These are phyloP conservation scores for Syrmaticus mikado DNA, from an alignment of 2,113 vertebrate genomes.

Conservation along the genomic window DNA sequence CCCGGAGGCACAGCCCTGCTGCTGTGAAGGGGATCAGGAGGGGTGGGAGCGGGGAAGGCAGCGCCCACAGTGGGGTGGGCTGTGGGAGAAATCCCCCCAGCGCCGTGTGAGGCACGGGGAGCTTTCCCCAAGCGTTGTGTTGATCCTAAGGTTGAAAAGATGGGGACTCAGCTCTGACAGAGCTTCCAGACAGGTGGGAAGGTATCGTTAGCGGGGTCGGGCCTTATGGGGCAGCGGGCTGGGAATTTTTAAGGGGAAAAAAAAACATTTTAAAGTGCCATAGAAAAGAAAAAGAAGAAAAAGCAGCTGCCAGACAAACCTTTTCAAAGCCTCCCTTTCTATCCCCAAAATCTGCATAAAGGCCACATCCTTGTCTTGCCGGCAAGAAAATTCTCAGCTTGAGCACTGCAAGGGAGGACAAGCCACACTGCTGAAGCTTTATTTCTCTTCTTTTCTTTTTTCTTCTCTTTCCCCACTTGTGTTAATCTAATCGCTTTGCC, in stretches of 20 bases:
- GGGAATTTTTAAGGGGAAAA: background rate
- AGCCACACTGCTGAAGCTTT: background rate
- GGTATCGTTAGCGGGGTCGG: background rate
- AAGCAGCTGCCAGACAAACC: rapidly evolving
- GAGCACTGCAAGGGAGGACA: background rate
- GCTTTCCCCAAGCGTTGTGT: rapidly evolving
- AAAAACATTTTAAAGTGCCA: background rate
- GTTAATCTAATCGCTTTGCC: background rate
- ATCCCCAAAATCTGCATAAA: background rate
- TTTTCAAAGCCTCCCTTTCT: background rate
- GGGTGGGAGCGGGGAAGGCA: background rate
- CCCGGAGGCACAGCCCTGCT: background rate
- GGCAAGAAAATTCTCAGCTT: background rate
- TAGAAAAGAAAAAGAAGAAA: background rate
- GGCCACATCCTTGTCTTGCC: background rate
- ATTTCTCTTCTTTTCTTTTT: background rate
- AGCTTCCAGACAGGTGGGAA: background rate
- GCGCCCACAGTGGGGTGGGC: background rate
- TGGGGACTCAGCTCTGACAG: background rate
- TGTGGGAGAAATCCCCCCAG: no score
- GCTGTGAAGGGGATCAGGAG: background rate
- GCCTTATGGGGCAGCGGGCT: no score
- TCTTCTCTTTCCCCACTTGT: background rate
- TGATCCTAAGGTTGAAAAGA: background rate
- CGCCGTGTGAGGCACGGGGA: background rate